These are phyloP conservation scores for Hetaerina americana DNA, from an alignment of 1,140 invertebrate species.

Conservation along the genomic window DNA sequence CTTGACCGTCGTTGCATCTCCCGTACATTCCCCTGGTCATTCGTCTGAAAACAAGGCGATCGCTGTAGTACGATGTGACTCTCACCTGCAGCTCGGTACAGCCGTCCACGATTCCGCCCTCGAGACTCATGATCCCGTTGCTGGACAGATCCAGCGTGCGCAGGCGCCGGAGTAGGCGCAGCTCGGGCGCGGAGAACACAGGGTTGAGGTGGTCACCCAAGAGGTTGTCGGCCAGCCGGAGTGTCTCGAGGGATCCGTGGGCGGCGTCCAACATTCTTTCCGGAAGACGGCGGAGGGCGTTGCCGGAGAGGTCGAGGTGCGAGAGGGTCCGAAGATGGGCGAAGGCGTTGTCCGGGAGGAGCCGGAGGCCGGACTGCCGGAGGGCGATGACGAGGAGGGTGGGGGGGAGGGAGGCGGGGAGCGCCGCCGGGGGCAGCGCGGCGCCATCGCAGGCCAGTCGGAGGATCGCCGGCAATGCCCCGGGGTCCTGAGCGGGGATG, in stretches of 20 bases:
- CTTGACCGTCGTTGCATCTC: too few species aligned
- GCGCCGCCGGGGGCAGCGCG: slow-evolving; percentile 62
- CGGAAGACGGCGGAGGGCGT: slow-evolving; percentile 62
- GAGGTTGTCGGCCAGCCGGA: slow-evolving; percentile 64
- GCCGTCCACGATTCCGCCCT: slow-evolving; percentile 73
- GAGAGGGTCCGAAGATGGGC: slow-evolving; percentile 47
- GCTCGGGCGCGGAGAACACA: slow-evolving; percentile 72
- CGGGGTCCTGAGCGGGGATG: slow-evolving; percentile 23
- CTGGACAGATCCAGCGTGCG: slow-evolving; percentile 59
- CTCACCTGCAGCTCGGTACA: slow-evolving; percentile 55
- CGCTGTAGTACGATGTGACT: too few species aligned
- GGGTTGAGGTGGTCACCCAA: slow-evolving; percentile 80
- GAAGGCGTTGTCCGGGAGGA: slow-evolving; percentile 53
- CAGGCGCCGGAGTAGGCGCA: slow-evolving; percentile 59
- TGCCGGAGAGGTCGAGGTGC: slow-evolving; percentile 66
- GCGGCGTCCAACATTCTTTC: slow-evolving; percentile 58
- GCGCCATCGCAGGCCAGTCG: slow-evolving; percentile 33
- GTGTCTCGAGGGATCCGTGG: slow-evolving; percentile 47
- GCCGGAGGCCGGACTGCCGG: slow-evolving; percentile 60
- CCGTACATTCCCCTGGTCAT: too few species aligned
- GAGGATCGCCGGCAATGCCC: too few species aligned
- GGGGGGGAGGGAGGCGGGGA: slow-evolving; percentile 54
- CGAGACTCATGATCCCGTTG: slow-evolving; percentile 64
- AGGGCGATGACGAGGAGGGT: slow-evolving; percentile 65
- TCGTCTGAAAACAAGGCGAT: too few species aligned